phyloP scores from a whole-genome alignment of 2,888 invertebrate species.

The Oxycera nigricornis region DNA sequence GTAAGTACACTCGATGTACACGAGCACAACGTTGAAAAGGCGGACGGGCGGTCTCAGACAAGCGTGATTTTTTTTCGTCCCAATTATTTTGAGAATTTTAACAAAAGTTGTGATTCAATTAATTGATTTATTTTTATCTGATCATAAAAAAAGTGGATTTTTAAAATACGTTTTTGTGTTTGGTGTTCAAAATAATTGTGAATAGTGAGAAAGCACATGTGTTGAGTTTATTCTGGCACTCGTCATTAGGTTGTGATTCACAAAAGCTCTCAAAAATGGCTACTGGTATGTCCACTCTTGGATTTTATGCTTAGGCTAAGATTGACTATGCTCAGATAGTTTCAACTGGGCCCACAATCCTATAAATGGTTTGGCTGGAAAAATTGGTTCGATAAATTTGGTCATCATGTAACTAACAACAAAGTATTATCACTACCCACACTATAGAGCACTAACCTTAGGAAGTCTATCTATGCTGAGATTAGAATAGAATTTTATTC shows the following conservation, averaged over 20 bases:
- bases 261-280: not conserved
- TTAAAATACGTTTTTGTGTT: not conserved
- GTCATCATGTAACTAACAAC: too few relatives aligned
- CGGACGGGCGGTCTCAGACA: not conserved
- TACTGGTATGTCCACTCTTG: constrained; percentile 1
- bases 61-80: not conserved
- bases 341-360: too few relatives aligned
- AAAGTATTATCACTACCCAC: too few relatives aligned
- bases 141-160: not conserved
- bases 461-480: too few relatives aligned
- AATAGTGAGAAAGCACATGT: not conserved
- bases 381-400: too few relatives aligned
- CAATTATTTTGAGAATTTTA: not conserved
- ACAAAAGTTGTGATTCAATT: not conserved
- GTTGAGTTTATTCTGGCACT: not conserved
- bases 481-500: too few relatives aligned
- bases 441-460: too few relatives aligned
- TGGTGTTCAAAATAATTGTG: not conserved
- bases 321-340: too few relatives aligned
- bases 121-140: too few relatives aligned
- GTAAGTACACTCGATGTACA: not conserved
- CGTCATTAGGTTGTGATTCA: too few relatives aligned
- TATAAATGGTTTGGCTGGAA: too few relatives aligned
- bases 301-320: too few relatives aligned
- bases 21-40: not conserved